phyloP scores from a whole-genome alignment of 1,140 invertebrate genomes.

The Schlechtendalia chinensis region DNA sequence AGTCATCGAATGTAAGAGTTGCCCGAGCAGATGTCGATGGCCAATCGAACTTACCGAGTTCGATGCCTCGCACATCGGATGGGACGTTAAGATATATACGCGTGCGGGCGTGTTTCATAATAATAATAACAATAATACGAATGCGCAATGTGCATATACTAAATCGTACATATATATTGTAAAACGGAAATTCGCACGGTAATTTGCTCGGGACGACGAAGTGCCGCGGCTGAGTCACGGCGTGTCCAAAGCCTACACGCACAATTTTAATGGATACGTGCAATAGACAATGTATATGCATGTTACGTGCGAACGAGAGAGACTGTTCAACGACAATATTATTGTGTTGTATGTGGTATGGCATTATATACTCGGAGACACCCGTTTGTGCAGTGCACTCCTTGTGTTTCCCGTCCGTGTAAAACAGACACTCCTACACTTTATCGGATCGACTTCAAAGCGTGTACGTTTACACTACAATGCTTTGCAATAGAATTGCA shows the following conservation, averaged over 20 bases:
- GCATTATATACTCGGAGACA: too few relatives aligned
- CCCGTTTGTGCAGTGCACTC: too few relatives aligned
- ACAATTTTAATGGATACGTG: not conserved
- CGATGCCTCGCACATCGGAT: not conserved
- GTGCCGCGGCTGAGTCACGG: not conserved
- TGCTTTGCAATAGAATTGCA: too few relatives aligned
- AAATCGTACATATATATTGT: constrained; percentile 8
- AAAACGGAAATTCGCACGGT: constrained; percentile 34
- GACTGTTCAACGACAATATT: not conserved
- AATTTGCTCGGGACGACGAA: constrained; percentile 29
- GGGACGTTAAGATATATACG: not conserved
- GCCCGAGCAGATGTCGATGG: not conserved
- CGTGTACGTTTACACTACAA: too few relatives aligned
- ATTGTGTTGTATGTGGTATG: too few relatives aligned
- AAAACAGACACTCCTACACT: too few relatives aligned
- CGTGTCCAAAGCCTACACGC: not conserved
- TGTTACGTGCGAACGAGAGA: too few relatives aligned
- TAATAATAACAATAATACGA: too few relatives aligned
- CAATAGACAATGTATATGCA: not conserved
- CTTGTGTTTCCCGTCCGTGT: too few relatives aligned
- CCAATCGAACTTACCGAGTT: not conserved
- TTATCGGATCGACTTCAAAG: too few relatives aligned
- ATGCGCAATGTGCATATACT: not conserved
- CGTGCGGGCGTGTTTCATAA: too few relatives aligned
- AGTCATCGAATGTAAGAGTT: not conserved